phyloP scores from a whole-genome alignment of 2,113 vertebrate species.

The Psammodynastes pulverulentus region DNA sequence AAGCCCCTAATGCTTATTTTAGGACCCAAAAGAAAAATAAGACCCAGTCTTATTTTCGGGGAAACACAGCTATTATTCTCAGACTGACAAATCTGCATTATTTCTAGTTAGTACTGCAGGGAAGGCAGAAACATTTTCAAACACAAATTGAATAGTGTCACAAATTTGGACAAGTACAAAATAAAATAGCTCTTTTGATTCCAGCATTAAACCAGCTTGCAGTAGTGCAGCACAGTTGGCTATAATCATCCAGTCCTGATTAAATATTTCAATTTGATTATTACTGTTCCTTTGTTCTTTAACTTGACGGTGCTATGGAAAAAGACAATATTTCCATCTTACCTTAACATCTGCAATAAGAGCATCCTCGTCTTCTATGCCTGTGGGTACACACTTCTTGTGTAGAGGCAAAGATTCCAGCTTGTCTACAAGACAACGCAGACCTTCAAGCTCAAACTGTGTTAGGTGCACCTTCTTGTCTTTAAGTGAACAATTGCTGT shows the following conservation, averaged over 20 bases:
- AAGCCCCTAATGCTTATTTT: too few species aligned
- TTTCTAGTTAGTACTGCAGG: background rate
- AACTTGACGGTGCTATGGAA: background rate
- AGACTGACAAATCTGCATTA: background rate
- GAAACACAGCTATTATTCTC: background rate
- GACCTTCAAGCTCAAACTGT: conserved; percentile 89
- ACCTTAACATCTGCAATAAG: conserved; percentile 89
- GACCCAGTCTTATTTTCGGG: too few species aligned
- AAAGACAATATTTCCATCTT: conserved; percentile 12
- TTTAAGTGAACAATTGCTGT: conserved; percentile 65
- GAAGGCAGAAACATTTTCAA: background rate
- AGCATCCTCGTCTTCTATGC: conserved; percentile 84
- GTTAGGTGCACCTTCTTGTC: conserved; percentile 79
- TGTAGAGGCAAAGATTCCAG: conserved; percentile 88
- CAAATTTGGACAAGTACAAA: background rate
- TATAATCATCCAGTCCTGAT: too few species aligned
- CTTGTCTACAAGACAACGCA: conserved; percentile 90
- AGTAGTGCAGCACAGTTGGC: background rate
- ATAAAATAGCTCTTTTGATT: background rate
- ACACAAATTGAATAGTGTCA: background rate
- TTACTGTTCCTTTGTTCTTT: background rate
- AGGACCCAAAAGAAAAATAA: too few species aligned
- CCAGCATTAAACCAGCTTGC: background rate
- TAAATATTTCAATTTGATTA: background rate
- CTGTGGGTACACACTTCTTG: conserved; percentile 92